Base-by-base conservation (phyloP, 2,888 invertebrate genomes). In the Hedya salicella region DNA sequence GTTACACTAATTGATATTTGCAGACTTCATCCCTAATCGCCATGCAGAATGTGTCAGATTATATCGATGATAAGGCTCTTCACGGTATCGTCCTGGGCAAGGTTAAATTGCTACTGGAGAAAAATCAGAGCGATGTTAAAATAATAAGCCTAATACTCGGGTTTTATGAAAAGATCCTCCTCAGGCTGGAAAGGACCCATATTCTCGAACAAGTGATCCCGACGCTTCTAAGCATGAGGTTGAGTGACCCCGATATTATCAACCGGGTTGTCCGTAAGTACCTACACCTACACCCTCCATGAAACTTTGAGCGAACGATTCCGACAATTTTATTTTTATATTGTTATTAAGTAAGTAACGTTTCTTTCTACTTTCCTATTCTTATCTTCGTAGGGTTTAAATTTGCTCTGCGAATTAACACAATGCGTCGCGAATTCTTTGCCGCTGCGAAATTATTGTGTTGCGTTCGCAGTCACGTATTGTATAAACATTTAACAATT, bases 251-350 rank as follows among this genome's bases (percentile, higher is more conserved):
- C 8, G 97, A 97, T 80, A 96, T 98, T 75, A 95, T 97, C 72
- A 94, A 96, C 83, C 95, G 97, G 85, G 96, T 98, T 84, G 97
- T 98, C 89, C 96, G 98, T 98, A 95, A 97, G 98, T 97, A 44
- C 30, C 13, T 42, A 57, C n/a, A 44, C 30, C 13, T 42, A 57
- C n/a, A 36, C 14, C n/a, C 6, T 36, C 48, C 19, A 60, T 49
- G 25, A 14, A 25, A 48, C 21, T 48, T 48, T 48, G 21, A 49
- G 46, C 49, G 59, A 60, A 49, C 11, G 36, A 19, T n/a, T 14
- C 19, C 8, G 6, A 14, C 14, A 48, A 3, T 49, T 59, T 46
- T 32, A 30, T 17, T 50, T 49, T 40, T 32, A 48, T 19, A 16
- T 1, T 62, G 36, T 5, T 57, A 8, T 36, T 56, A 13, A 13